phyloP scores from a whole-genome alignment of 2,888 invertebrate genomes.

The Anthophora plumipes region DNA sequence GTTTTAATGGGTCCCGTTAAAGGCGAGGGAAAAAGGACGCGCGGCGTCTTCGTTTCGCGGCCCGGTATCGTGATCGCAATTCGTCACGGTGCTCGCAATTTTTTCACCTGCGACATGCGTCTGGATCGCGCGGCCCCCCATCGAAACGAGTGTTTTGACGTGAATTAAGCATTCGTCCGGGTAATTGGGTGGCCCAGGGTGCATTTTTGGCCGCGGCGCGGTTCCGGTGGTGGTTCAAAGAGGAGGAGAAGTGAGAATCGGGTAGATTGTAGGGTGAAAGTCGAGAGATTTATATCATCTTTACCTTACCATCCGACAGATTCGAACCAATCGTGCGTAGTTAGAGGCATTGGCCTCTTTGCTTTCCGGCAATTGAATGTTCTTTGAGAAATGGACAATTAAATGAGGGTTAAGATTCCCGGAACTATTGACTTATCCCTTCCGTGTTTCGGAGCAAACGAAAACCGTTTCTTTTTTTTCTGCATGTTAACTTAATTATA shows the following conservation, averaged over 20 bases:
- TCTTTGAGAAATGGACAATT: neutral
- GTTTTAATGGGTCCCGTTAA: slow-evolving; percentile 57
- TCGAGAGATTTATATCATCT: neutral
- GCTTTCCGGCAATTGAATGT: neutral
- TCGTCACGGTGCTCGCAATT: slow-evolving; percentile 36
- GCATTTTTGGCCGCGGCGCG: neutral
- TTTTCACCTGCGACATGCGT: slow-evolving; percentile 2
- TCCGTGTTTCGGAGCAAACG: no score
- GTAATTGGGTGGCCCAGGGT: neutral
- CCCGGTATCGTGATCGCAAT: slow-evolving; percentile 41
- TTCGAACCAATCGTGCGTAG: neutral
- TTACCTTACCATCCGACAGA: neutral
- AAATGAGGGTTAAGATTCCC: no score
- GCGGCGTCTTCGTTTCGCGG: slow-evolving; percentile 15
- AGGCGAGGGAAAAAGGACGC: neutral
- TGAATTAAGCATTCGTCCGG: slow-evolving; percentile 18
- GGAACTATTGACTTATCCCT: no score
- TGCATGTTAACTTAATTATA: no score
- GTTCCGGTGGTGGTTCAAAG: neutral
- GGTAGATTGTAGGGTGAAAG: neutral
- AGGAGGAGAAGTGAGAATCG: neutral
- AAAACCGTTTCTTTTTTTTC: no score
- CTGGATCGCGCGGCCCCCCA: neutral
- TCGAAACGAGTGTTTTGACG: slow-evolving; percentile 12
- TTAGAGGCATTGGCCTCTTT: neutral